Conservation (phyloP, 2,888 invertebrate species). For the Rhamnusium bicolor region DNA sequence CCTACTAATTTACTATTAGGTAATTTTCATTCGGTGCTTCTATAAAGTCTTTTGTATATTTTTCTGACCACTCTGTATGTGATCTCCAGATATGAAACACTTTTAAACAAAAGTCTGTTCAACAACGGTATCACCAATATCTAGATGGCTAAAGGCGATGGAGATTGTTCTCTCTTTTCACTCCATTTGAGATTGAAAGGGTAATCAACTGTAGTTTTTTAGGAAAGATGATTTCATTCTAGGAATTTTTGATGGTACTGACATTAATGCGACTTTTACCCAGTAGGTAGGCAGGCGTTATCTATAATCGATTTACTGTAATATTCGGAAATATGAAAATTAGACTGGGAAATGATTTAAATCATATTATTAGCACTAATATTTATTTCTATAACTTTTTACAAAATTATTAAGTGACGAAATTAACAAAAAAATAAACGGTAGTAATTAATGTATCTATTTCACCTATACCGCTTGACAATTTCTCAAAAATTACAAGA, state of each 20-base stretch:
- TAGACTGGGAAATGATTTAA: background rate
- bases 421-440: too few species aligned
- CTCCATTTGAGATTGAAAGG: constrained; percentile 35
- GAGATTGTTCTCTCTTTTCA: constrained; percentile 35
- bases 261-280: constrained; percentile 24
- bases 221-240: constrained; percentile 14
- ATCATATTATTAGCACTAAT: too few species aligned
- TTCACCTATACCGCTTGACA: too few species aligned
- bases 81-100: constrained; percentile 36
- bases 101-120: constrained; percentile 40
- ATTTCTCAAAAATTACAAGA: too few species aligned
- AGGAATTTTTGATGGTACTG: constrained; percentile 16
- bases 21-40: too few species aligned
- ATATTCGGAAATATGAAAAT: background rate
- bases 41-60: background rate
- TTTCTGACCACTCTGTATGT: constrained; percentile 13
- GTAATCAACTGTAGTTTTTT: constrained; percentile 33
- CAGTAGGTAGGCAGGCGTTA: background rate
- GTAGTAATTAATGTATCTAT: too few species aligned
- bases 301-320: background rate
- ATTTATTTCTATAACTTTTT: too few species aligned
- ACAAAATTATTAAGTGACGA: too few species aligned
- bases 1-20: too few species aligned
- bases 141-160: constrained; percentile 35
- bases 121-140: constrained; percentile 39